Evolutionary conservation across 2,888 invertebrate species (phyloP), one percentile per base, ranked within the genome.

Genomic region (Heteropelma amictum): DNA sequence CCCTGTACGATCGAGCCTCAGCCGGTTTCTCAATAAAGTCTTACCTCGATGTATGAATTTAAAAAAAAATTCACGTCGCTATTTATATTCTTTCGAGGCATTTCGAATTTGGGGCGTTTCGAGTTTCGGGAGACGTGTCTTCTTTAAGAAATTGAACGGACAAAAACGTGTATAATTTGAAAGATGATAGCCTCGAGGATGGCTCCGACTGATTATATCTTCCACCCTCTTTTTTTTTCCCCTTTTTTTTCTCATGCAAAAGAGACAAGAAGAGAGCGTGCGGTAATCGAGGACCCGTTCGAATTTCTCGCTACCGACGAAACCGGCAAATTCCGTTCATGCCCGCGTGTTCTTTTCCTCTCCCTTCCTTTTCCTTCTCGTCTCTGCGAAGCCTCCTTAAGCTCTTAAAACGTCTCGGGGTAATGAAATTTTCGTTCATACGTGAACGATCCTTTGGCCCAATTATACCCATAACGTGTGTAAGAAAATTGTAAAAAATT

Each of bases 241-340:
- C n/a, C n/a, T n/a, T n/a, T n/a, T n/a, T n/a, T n/a, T n/a, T 38
- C 26, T 47, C 61, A 14, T 53, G 7, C 56, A 42, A 26, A n/a
- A 42, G 42, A 38, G 35, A 54, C 68, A 10, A 40, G 56, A 14
- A 8, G n/a, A 12, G 14, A 23, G 10, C 35, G 53, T 64, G 53
- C 61, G 67, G 67, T 71, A 58, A 75, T 77, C 68, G 65, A 71
- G 74, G 76, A 76, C 77, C 72, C 61, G 76, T 76, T 77, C 70
- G 61, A 71, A 71, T 72, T 75, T 75, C 72, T 75, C 65, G 77
- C 77, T 76, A 76, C 76, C 60, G 72, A 69, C 60, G 54, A 64
- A 76, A 76, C 72, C 71, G 76, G 75, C 72, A 77, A 77, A 69
- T 72, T n/a, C n/a, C 58, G 73, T 56, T 68, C 58, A 53, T 51